phyloP scores from a whole-genome alignment of 2,797 vertebrate genomes.

The Pipistrellus pipistrellus region DNA sequence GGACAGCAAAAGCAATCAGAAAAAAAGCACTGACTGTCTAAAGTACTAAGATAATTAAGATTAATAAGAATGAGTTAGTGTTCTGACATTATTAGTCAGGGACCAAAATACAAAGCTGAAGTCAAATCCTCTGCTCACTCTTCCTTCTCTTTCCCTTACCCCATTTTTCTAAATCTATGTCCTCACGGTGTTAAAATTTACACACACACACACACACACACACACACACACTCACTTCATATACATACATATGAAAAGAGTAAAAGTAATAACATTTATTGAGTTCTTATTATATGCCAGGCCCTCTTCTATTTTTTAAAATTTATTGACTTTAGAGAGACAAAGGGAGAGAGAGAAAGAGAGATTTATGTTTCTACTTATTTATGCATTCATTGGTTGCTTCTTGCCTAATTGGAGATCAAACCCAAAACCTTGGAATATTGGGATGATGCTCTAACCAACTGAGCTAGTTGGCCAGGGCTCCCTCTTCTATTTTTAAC shows the following conservation, averaged over 20 bases:
- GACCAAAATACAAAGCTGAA: conserved; percentile 29
- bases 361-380: neutral
- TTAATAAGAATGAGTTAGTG: neutral
- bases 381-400: neutral
- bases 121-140: neutral
- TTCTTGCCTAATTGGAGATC: neutral
- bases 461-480: neutral
- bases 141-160: neutral
- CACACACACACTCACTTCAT: neutral
- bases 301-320: neutral
- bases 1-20: neutral
- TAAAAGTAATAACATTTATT: neutral
- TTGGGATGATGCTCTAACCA: neutral
- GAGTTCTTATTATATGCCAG: neutral
- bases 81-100: neutral
- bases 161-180: neutral
- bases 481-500: neutral
- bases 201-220: neutral
- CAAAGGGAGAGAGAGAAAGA: neutral
- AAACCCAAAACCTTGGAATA: neutral
- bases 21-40: neutral
- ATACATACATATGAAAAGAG: neutral
- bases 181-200: neutral
- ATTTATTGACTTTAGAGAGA: neutral
- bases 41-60: conserved; percentile 5